These are phyloP conservation scores for Epinephelus coioides DNA, from an alignment of 2,797 vertebrate genomes.

Conservation along the genomic window DNA sequence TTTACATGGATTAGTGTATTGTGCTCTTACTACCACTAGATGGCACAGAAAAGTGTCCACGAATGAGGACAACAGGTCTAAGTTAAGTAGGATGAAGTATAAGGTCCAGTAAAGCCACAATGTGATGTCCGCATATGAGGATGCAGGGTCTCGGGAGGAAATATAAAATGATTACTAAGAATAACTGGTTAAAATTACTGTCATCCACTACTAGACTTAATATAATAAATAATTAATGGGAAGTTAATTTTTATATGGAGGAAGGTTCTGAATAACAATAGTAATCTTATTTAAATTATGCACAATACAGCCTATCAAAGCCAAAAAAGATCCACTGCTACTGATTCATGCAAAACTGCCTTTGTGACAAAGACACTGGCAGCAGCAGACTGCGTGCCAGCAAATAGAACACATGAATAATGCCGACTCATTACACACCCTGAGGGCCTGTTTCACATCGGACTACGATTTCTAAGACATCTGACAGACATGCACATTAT, in stretches of 20 bases:
- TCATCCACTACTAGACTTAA: neutral
- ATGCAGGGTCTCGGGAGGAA: neutral
- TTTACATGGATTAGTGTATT: too few relatives aligned
- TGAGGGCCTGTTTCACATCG: neutral
- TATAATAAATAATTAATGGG: neutral
- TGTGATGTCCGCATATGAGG: too few relatives aligned
- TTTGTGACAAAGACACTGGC: constrained; percentile 25
- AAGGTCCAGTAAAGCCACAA: too few relatives aligned
- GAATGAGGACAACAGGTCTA: too few relatives aligned
- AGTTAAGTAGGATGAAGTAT: too few relatives aligned
- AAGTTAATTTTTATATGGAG: too few relatives aligned
- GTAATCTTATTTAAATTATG: neutral
- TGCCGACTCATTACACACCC: constrained; percentile 45
- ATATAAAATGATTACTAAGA: neutral
- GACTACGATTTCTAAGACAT: constrained; percentile 22
- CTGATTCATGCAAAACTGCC: constrained; percentile 32
- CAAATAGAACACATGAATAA: constrained; percentile 60
- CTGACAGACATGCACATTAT: constrained; percentile 32
- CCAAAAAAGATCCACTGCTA: neutral
- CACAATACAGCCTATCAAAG: neutral
- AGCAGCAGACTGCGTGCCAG: constrained; percentile 22
- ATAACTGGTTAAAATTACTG: neutral
- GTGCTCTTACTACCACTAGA: too few relatives aligned
- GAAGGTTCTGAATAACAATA: too few relatives aligned
- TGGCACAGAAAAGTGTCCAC: too few relatives aligned